Evolutionary conservation across 2,797 vertebrate species (phyloP).

Genomic region (Chiropotes sagulatus): DNA sequence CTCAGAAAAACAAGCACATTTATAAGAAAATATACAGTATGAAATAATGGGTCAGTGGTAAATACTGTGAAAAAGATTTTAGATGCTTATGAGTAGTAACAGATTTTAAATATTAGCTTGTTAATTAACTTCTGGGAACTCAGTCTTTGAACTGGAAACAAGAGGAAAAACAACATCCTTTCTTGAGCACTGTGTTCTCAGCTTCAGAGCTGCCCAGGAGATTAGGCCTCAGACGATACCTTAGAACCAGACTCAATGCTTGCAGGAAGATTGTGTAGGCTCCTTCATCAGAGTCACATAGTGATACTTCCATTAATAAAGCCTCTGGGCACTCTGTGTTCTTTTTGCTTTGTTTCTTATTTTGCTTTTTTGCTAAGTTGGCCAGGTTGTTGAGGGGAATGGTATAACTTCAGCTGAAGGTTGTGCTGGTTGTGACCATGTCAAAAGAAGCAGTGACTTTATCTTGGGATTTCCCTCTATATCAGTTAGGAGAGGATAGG

Average conservation of each 20-base stretch:
- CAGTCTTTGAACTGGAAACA: background rate
- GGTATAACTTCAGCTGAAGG: background rate
- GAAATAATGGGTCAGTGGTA: background rate
- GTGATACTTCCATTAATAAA: background rate
- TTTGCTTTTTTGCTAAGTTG: background rate
- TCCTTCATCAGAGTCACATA: background rate
- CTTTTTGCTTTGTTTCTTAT: background rate
- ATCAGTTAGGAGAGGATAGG: background rate
- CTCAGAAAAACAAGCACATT: background rate
- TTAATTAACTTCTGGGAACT: background rate
- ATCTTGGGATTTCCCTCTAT: background rate
- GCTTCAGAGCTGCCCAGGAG: background rate
- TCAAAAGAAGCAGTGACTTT: background rate
- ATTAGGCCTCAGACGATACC: background rate
- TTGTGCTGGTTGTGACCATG: background rate
- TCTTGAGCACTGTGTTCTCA: background rate
- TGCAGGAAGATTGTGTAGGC: background rate
- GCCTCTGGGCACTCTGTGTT: background rate
- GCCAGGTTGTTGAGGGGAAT: background rate
- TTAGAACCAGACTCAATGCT: background rate
- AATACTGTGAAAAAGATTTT: background rate
- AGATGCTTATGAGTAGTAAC: background rate
- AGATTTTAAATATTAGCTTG: background rate
- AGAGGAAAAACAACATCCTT: background rate
- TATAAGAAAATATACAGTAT: conserved; percentile 11